A percentile compares a stretch with the other conserved stretches of the same genome.
phyloP scores from a whole-genome alignment of 1,140 invertebrate genomes.

The Aporrectodea caliginosa region DNA sequence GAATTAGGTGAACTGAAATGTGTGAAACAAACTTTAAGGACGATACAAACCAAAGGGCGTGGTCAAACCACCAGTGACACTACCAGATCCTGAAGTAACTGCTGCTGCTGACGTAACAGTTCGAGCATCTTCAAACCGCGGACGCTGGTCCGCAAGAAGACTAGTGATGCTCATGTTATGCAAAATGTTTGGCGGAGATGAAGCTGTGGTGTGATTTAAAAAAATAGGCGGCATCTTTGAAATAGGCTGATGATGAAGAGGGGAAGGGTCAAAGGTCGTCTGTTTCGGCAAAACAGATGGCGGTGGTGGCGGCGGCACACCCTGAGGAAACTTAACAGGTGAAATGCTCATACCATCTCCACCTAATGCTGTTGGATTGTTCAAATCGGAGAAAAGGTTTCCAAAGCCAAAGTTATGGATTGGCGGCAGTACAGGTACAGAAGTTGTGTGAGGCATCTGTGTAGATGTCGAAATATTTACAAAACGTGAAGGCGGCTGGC shows the following conservation, averaged over 20 bases:
- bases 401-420: background rate
- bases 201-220: background rate
- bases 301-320: too few species aligned
- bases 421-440: background rate
- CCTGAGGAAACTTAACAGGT: background rate
- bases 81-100: background rate
- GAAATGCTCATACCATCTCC: background rate
- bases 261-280: background rate
- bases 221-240: background rate
- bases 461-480: background rate
- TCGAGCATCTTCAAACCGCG: background rate
- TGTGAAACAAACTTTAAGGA: too few species aligned
- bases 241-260: background rate
- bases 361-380: background rate
- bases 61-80: too few species aligned
- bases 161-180: background rate
- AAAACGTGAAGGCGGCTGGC: background rate
- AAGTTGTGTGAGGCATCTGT: background rate
- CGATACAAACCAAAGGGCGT: too few species aligned
- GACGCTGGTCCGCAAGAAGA: background rate
- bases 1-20: too few species aligned
- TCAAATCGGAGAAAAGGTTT: background rate
- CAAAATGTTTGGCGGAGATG: background rate
- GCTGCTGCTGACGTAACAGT: background rate
- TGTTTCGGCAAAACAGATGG: background rate